Conservation (phyloP, 2,888 invertebrate genomes). For the Plutella xylostella region DNA sequence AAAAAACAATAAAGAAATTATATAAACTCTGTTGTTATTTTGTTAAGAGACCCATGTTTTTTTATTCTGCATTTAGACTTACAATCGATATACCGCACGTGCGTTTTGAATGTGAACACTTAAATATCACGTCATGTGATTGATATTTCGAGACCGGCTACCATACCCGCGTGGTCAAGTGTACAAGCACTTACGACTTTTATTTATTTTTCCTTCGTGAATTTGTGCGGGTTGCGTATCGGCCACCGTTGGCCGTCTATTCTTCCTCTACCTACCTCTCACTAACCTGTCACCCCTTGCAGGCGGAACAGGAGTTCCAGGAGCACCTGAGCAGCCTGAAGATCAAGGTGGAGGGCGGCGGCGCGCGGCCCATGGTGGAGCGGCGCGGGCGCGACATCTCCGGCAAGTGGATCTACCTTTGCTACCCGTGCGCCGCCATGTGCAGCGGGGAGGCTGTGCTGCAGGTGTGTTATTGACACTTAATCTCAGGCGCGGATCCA, state of each 20-base stretch:
- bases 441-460: constrained; percentile 54
- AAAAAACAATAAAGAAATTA: neutral
- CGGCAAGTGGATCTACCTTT: constrained; percentile 59
- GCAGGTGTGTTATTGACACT: constrained; percentile 40
- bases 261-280: neutral
- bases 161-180: too few species aligned
- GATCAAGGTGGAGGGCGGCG: constrained; percentile 57
- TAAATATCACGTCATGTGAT: too few species aligned
- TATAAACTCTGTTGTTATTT: neutral
- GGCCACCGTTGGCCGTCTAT: constrained; percentile 1
- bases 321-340: constrained; percentile 55
- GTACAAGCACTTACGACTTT: too few species aligned
- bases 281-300: constrained; percentile 18
- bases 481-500: too few species aligned
- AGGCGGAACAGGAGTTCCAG: constrained; percentile 59
- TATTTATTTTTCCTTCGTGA: too few species aligned
- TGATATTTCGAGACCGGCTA: too few species aligned
- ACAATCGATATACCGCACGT: too few species aligned
- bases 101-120: too few species aligned
- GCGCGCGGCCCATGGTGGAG: constrained; percentile 52
- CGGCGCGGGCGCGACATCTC: constrained; percentile 49
- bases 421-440: constrained; percentile 63
- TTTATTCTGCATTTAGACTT: too few species aligned
- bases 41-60: too few species aligned
- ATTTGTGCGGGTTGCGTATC: neutral